These are phyloP conservation scores for Sardinella longiceps DNA, from an alignment of 2,797 vertebrate genomes.

Conservation along the genomic window DNA sequence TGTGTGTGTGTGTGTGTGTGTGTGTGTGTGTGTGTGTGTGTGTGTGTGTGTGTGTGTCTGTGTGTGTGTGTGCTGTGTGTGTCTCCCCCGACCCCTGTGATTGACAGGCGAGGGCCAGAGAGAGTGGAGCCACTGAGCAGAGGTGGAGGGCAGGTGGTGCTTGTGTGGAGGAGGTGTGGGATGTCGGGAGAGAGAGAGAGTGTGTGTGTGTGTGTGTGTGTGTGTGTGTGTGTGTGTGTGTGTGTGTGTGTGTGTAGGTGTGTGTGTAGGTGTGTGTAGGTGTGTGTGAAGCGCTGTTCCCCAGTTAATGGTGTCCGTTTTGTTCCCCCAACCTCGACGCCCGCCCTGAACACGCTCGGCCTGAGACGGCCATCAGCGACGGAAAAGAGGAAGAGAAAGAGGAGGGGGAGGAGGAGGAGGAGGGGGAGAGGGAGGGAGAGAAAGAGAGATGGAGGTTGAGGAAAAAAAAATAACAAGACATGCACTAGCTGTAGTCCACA, in stretches of 20 bases:
- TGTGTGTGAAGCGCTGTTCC: slow-evolving; percentile 47
- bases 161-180: slow-evolving; percentile 9
- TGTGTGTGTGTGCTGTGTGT: no score
- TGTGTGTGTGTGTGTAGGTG: background rate
- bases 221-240: background rate
- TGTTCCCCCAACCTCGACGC: slow-evolving; percentile 61
- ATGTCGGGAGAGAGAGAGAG: background rate
- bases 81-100: slow-evolving; percentile 62
- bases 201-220: background rate
- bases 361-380: slow-evolving; percentile 56
- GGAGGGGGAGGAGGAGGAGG: background rate
- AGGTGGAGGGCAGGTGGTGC: background rate
- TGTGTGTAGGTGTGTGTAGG: background rate
- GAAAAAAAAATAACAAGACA: slow-evolving; percentile 42
- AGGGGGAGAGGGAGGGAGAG: background rate
- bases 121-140: slow-evolving; percentile 8
- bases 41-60: no score
- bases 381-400: background rate
- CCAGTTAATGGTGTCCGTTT: slow-evolving; percentile 65
- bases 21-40: no score
- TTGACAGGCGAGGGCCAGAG: slow-evolving; percentile 66
- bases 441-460: background rate
- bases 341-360: slow-evolving; percentile 59
- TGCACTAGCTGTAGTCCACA: slow-evolving; percentile 38
- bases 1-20: no score